phyloP scores from a whole-genome alignment of 2,113 vertebrate species.

The Melanotaenia duboulayi region DNA sequence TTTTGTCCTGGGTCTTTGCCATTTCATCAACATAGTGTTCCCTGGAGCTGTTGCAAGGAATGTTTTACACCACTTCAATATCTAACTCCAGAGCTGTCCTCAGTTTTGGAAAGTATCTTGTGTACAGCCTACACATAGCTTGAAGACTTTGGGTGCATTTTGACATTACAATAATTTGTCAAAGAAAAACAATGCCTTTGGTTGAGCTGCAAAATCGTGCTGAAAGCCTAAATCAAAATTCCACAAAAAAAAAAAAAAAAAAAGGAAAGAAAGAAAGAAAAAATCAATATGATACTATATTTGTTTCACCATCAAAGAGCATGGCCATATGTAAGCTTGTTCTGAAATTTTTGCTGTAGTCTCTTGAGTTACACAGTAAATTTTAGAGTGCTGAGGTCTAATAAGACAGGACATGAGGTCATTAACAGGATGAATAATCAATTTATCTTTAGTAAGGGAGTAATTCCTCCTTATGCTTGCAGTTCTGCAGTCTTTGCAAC shows the following conservation, averaged over 20 bases:
- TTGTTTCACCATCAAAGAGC: slow-evolving; percentile 27
- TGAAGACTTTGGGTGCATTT: slow-evolving; percentile 7
- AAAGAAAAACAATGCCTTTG: slow-evolving; percentile 11
- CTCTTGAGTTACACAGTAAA: slow-evolving; percentile 22
- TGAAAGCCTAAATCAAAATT: slow-evolving; percentile 26
- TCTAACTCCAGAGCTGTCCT: slow-evolving; percentile 24
- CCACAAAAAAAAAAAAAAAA: not conserved
- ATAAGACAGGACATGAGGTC: slow-evolving; percentile 60
- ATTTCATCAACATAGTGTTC: slow-evolving; percentile 36
- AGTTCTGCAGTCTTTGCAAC: slow-evolving; percentile 54
- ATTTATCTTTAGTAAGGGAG: slow-evolving; percentile 50
- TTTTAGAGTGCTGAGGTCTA: slow-evolving; percentile 44
- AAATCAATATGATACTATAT: slow-evolving; percentile 15
- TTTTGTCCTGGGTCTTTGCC: slow-evolving; percentile 17
- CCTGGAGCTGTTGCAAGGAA: slow-evolving; percentile 18
- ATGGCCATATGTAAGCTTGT: slow-evolving; percentile 6
- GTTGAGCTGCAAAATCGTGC: not conserved
- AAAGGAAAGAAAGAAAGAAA: not conserved
- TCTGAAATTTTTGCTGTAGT: slow-evolving; percentile 29
- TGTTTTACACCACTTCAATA: slow-evolving; percentile 28
- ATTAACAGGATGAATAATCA: slow-evolving; percentile 76
- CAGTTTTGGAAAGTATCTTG: slow-evolving; percentile 29
- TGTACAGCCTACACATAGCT: slow-evolving; percentile 11
- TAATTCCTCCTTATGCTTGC: slow-evolving; percentile 66
- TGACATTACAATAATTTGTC: slow-evolving; percentile 15